phyloP scores from a whole-genome alignment of 2,797 vertebrate species.

The Tenualosa thibaudeaui region DNA sequence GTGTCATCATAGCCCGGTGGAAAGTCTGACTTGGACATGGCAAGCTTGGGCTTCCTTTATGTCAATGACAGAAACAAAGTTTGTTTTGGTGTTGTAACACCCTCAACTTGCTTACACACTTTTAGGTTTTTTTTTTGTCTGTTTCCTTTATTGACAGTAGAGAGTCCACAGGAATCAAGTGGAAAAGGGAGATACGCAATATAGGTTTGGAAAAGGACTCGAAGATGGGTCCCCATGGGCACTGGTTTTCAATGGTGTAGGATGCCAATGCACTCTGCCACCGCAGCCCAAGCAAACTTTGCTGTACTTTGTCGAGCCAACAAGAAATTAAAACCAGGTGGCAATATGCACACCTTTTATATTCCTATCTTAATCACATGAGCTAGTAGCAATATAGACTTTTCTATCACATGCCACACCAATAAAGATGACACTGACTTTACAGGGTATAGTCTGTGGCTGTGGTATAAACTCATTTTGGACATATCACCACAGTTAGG shows the following conservation, averaged over 20 bases:
- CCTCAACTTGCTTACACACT: not conserved
- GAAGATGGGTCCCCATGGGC: too few species aligned
- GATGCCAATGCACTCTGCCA: not conserved
- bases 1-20: constrained; percentile 83
- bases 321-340: not conserved
- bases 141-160: too few species aligned
- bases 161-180: too few species aligned
- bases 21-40: constrained; percentile 84
- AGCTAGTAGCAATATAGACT: not conserved
- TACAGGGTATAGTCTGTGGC: too few species aligned
- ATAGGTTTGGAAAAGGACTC: too few species aligned
- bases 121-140: too few species aligned
- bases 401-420: too few species aligned
- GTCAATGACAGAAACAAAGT: not conserved
- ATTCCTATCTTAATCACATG: not conserved
- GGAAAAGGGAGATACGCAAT: too few species aligned
- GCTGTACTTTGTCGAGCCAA: not conserved
- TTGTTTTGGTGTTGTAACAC: not conserved
- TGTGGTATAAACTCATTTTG: too few species aligned
- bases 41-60: constrained; percentile 27
- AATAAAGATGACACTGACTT: too few species aligned
- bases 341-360: not conserved
- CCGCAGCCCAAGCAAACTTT: not conserved
- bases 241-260: too few species aligned
- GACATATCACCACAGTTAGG: too few species aligned